Evolutionary conservation across 2,113 vertebrate genomes (phyloP), one percentile per base, ranked within the genome.

Genomic region (Heterochromis multidens): DNA sequence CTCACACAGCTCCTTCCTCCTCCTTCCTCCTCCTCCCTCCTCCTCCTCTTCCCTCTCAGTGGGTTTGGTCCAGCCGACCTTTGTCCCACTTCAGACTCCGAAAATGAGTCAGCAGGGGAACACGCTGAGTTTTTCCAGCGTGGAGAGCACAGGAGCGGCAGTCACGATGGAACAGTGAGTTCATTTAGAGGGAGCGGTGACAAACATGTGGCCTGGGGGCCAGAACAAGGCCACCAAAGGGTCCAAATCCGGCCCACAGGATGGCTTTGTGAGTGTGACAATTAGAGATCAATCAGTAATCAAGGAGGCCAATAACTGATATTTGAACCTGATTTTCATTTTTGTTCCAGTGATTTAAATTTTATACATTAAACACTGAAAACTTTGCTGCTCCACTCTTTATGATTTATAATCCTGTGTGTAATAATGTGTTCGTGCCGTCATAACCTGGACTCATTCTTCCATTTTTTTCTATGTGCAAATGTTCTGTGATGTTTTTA

Each of bases 21-120:
- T 67, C 72, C 46, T 80, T n/a, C 58, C 40, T 70, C 65, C 2
- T 63, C 54, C 65, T 62, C 60, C 58, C 59, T 70, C 79, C 49
- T 67, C 72, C 46, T 80, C 31, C 65, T 77, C 57, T 49, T 72
- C 65, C 46, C 56, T 56, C 57, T 49, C 25, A 49, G 46, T 11
- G 72, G 62, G 49, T 63, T 49, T 16, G 27, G 67, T 84, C 52
- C 57, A 29, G 77, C 86, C 79, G 87, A 91, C 89, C 87, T 89
- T 77, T 85, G 88, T 92, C 82, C 91, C 29, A 91, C 85, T 92
- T 91, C 49, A 79, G 43, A 29, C 52, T 60, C 65, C 0, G 21
- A 82, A 81, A 14, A 80, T 67, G 77, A 87, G 67, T 81, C 82
- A 87, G 77, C 77, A 63, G 87, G 46, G 72, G 78, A 58, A 79